Evolutionary conservation across 2,888 invertebrate genomes (phyloP).

Genomic region (Melieria omissa): DNA sequence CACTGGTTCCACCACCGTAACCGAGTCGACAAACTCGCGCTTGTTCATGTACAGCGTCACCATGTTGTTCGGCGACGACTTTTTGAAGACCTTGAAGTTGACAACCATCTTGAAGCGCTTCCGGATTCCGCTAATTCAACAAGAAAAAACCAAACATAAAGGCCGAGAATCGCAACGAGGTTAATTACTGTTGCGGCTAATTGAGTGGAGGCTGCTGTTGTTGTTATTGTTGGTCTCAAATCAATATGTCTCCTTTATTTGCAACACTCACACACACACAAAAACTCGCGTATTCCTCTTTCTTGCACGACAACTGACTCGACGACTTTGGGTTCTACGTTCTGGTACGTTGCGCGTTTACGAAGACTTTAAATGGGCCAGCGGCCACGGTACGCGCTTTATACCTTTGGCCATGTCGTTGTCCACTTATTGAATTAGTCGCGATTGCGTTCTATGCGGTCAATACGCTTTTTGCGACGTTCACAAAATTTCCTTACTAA

Average conservation of each 20-base stretch:
- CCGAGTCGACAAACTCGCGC: slow-evolving; percentile 88
- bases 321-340: background rate
- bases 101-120: slow-evolving; percentile 76
- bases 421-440: slow-evolving; percentile 30
- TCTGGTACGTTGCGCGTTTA: slow-evolving; percentile 45
- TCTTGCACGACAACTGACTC: too few species aligned
- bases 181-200: too few species aligned
- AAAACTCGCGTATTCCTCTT: too few species aligned
- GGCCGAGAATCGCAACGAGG: too few species aligned
- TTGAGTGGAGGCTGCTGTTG: too few species aligned
- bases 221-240: background rate
- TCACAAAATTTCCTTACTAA: too few species aligned
- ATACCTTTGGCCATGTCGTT: slow-evolving; percentile 45
- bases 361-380: slow-evolving; percentile 52
- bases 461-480: too few species aligned
- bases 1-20: slow-evolving; percentile 86
- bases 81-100: slow-evolving; percentile 92
- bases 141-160: background rate
- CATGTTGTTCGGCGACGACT: slow-evolving; percentile 89
- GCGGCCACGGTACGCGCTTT: slow-evolving; percentile 50
- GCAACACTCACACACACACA: background rate
- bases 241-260: background rate
- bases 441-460: too few species aligned
- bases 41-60: slow-evolving; percentile 86
- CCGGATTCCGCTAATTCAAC: background rate